These are phyloP conservation scores for Thecophora atra DNA, from an alignment of 2,888 invertebrate species.

Conservation along the genomic window DNA sequence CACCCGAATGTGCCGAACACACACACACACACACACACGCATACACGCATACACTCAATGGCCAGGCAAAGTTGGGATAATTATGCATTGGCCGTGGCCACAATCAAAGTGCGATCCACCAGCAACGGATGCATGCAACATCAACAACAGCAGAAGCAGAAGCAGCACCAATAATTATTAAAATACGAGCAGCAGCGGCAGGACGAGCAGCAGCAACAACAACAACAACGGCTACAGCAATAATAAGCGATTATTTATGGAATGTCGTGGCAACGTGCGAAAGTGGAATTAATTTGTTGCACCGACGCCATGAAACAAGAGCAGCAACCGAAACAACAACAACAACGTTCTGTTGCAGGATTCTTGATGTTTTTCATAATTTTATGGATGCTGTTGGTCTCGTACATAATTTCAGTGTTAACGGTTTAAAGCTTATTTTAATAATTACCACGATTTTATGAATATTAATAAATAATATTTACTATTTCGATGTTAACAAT, in stretches of 20 bases:
- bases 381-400: constrained; percentile 4
- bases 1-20: constrained; percentile 32
- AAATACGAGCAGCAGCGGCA: constrained; percentile 32
- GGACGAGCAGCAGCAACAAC: constrained; percentile 40
- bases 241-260: constrained; percentile 57
- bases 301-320: constrained; percentile 43
- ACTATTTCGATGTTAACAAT: too few species aligned
- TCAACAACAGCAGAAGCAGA: constrained; percentile 32
- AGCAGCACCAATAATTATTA: constrained; percentile 39
- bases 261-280: constrained; percentile 57
- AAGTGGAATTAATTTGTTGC: constrained; percentile 62
- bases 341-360: constrained; percentile 41
- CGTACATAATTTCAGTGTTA: neutral
- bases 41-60: constrained; percentile 19
- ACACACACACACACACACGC: constrained; percentile 29
- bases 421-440: neutral
- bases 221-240: constrained; percentile 44
- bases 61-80: constrained; percentile 12
- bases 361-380: neutral
- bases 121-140: constrained; percentile 12
- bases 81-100: constrained; percentile 25
- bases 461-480: too few species aligned
- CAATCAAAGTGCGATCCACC: constrained; percentile 26
- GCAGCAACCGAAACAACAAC: neutral
- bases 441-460: too few species aligned